Percentiles rank a stretch among this genome's conserved stretches.
phyloP scores from a whole-genome alignment of 2,797 vertebrate species.

The Karalla daura region DNA sequence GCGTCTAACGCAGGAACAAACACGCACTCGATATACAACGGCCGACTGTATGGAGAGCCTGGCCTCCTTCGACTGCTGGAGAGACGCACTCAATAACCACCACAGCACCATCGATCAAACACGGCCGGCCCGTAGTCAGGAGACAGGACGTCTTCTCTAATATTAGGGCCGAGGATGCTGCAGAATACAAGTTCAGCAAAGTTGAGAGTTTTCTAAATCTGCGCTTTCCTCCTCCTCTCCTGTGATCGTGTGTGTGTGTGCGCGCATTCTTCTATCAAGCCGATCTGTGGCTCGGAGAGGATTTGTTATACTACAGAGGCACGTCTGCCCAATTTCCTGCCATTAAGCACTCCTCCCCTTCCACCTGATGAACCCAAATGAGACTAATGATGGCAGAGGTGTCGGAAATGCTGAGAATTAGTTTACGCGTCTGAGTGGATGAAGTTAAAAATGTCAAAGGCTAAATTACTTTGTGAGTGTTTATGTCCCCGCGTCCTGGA shows the following conservation, averaged over 20 bases:
- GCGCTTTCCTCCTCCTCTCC: not conserved
- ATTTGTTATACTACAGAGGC: slow-evolving; percentile 47
- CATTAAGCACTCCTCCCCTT: slow-evolving; percentile 41
- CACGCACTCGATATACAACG: slow-evolving; percentile 78
- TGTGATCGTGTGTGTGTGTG: not conserved
- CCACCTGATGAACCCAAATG: slow-evolving; percentile 20
- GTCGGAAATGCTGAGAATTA: slow-evolving; percentile 51
- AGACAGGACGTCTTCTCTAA: slow-evolving; percentile 64
- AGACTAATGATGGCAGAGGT: slow-evolving; percentile 12
- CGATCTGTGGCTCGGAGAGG: slow-evolving; percentile 25
- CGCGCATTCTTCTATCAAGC: slow-evolving; percentile 23
- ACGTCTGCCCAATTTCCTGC: slow-evolving; percentile 65
- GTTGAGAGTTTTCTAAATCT: slow-evolving; percentile 30
- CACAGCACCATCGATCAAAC: slow-evolving; percentile 74
- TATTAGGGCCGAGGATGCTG: slow-evolving; percentile 44
- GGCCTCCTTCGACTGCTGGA: slow-evolving; percentile 69
- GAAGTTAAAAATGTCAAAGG: slow-evolving; percentile 46
- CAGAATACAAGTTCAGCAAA: slow-evolving; percentile 51
- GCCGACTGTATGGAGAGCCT: slow-evolving; percentile 65
- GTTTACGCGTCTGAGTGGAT: slow-evolving; percentile 12
- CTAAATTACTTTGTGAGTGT: slow-evolving; percentile 7
- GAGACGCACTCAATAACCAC: slow-evolving; percentile 75
- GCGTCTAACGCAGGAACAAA: slow-evolving; percentile 78
- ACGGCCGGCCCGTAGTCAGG: slow-evolving; percentile 40
- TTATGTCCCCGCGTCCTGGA: not conserved